phyloP scores from a whole-genome alignment of 2,888 invertebrate species.

The Teleiodes luculella region DNA sequence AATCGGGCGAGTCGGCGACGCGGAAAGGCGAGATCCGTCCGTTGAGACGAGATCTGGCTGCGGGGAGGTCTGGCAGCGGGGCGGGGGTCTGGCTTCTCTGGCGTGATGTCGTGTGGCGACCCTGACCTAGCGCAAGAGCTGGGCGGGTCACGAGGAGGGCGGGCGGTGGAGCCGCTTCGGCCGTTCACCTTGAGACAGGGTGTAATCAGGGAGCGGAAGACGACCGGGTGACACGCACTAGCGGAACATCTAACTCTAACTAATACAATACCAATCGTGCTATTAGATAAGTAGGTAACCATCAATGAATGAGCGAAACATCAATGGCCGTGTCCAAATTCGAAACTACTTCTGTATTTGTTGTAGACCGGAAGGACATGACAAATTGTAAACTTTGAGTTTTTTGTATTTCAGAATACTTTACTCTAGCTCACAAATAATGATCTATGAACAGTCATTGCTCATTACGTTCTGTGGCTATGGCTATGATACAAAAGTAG shows the following conservation, averaged over 20 bases:
- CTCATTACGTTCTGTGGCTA: neutral
- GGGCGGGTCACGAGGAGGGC: constrained; percentile 72
- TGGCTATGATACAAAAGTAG: neutral
- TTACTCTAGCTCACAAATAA: no score
- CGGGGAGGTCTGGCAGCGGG: constrained; percentile 20
- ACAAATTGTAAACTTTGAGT: no score
- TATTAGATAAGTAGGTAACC: no score
- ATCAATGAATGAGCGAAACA: no score
- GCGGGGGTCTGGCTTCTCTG: constrained; percentile 47
- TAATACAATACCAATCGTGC: no score
- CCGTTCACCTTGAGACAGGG: constrained; percentile 73
- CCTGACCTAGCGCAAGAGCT: constrained; percentile 74
- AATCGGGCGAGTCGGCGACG: constrained; percentile 54
- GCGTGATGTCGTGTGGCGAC: constrained; percentile 57
- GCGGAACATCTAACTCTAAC: no score
- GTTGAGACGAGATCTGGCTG: constrained; percentile 32
- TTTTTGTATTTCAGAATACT: no score
- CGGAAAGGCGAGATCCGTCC: constrained; percentile 47
- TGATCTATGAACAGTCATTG: neutral
- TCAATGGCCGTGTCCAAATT: no score
- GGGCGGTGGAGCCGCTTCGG: constrained; percentile 61
- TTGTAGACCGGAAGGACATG: no score
- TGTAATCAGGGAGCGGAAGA: constrained; percentile 44
- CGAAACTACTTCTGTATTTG: no score
- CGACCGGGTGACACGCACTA: constrained; percentile 9